Base-by-base conservation (phyloP, 2,797 vertebrate genomes). In the Erpetoichthys calabaricus region DNA sequence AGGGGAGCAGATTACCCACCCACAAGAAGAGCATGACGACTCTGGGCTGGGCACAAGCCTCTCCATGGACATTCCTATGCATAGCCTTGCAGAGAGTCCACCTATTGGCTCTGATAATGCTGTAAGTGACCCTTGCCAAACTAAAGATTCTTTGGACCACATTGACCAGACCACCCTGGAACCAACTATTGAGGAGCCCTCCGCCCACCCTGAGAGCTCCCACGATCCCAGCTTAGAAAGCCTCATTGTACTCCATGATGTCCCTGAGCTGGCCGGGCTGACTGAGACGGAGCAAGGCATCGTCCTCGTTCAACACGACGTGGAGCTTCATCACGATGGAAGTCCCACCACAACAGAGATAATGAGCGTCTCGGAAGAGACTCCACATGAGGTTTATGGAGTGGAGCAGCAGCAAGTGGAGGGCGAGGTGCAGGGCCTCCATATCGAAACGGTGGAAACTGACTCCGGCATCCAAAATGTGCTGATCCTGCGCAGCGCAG, bases 381-480 rank as follows among this genome's bases (percentile, higher is more conserved):
- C 7, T 4, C 47, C 47, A 6, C 47, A 49, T 7, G 47, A 49
- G 25, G 25, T 25, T 25, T 25, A 25, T 25, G 25, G 25, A 49
- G 47, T 49, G 47, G 47, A 49, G 47, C 7, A 49, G 47, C 47
- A 49, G 47, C 25, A 25, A 25, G 25, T 25, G 25, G 47, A 49
- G n/a, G 7, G 62, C 45, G 60, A 65, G 10, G 72, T 76, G 42
- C 77, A 75, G 50, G 76, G 78, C 1, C 71, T 81, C 10, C 72
- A 77, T 6, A 71, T 81, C 45, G 78, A 80, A 60, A 75, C 78
- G 0, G 45, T 81, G 45, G 78, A 80, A 61, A 78, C 75, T 0
- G 78, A 75, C 0, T 76, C 79, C 8, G 79, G 79, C 1, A n/a
- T 81, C 62, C 76, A 78, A 61, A 81, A 75, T 1, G 73, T 81